These are phyloP conservation scores for Ibidorhyncha struthersii DNA, from an alignment of 2,113 vertebrate genomes.

Conservation along the genomic window DNA sequence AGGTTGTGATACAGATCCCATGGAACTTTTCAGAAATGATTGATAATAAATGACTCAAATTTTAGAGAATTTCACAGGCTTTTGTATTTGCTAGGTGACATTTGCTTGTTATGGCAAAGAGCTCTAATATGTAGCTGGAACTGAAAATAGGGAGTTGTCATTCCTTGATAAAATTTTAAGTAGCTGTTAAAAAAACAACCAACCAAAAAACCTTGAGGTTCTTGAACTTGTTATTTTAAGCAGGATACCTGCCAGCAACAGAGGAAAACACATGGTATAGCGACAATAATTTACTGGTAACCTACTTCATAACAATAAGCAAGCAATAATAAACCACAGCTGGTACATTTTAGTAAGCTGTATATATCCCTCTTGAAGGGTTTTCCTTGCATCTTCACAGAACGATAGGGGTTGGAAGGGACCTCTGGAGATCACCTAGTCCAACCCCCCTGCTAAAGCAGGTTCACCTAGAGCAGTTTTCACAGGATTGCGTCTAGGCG, in stretches of 20 bases:
- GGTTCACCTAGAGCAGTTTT: neutral
- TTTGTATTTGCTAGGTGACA: neutral
- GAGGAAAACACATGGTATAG: neutral
- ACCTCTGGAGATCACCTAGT: neutral
- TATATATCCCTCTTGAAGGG: neutral
- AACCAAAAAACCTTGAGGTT: neutral
- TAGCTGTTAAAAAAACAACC: neutral
- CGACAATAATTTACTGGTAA: neutral
- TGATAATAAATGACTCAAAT: neutral
- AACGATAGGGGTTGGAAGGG: neutral
- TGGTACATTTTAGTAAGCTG: neutral
- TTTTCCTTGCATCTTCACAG: neutral
- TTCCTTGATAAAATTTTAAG: neutral
- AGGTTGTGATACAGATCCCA: neutral
- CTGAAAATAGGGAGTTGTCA: neutral
- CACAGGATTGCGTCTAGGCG: neutral
- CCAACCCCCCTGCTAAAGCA: neutral
- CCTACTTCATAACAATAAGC: neutral
- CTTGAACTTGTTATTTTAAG: neutral
- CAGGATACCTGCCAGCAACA: neutral
- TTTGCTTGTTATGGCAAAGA: neutral
- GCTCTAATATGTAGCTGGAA: neutral
- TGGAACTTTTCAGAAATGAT: neutral
- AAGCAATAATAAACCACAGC: neutral
- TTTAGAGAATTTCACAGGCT: neutral